Base-by-base conservation (phyloP, 2,888 invertebrate species). In the Gasteruption jaculator region DNA sequence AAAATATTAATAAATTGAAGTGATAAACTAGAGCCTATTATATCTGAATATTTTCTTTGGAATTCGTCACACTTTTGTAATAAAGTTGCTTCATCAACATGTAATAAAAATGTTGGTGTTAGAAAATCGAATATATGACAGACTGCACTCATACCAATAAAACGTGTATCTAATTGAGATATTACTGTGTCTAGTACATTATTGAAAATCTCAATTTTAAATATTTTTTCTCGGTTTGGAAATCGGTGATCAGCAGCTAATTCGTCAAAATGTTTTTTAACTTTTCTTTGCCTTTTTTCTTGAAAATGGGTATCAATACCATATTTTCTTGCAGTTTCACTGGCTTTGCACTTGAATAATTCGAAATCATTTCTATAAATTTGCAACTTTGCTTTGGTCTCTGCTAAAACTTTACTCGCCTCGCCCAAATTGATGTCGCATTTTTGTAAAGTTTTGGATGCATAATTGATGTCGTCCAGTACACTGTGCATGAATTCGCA, bases 181-280 rank as follows among this genome's bases (percentile, higher is more conserved):
- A 52, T 54, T 53, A 49, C 42, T 54, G 39, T 55, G 48, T 54
- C 54, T 32, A 57, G 53, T 54, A 57, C 46, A 49, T 48, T 53
- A 41, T 56, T 51, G 45, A 56, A 57, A 56, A 56, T 49, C 25
- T 38, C 27, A 24, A 42, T 29, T 42, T 34, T 42, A 16, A 46
- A 46, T n/a, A n/a, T 51, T 45, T 49, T 31, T 48, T 48, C 46
- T 36, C 39, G 39, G 46, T 52, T 48, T 42, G 19, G 34, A 35
- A 46, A 46, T 45, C 46, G 46, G 41, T 41, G 29, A 24, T 45
- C 45, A 45, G 47, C 14, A 45, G 43, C 48, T 31, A 52, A 39
- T 49, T 52, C 49, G 38, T 49, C 48, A 36, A 50, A 50, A 46
- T 50, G 37, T 46, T 56, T 56, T 56, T 59, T 50, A 52, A 43